Conservation (phyloP, 92 coral and sea anemone genomes). For the Bergia puertoricense region DNA sequence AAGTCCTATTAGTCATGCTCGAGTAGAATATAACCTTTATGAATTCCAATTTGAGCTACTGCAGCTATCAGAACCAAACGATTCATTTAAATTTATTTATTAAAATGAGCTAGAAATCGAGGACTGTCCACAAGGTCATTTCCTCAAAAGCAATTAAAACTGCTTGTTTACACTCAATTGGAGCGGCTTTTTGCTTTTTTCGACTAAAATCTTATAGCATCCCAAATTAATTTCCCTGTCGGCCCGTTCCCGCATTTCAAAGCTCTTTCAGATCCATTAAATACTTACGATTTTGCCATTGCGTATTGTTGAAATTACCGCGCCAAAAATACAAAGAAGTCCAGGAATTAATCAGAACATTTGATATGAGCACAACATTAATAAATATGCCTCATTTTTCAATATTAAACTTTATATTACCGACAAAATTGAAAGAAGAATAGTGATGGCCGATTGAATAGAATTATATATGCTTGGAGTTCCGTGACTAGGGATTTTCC, state of each 20-base stretch:
- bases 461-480: not conserved
- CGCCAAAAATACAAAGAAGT: conserved; percentile 25
- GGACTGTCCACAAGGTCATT: not conserved
- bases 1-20: not conserved
- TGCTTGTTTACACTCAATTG: conserved; percentile 32
- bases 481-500: conserved; percentile 30
- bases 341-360: not conserved
- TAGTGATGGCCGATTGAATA: not conserved
- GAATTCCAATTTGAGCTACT: conserved; percentile 2
- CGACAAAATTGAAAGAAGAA: conserved; percentile 5
- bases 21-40: not conserved
- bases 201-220: conserved; percentile 3
- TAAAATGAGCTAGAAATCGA: conserved; percentile 8
- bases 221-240: conserved; percentile 28
- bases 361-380: conserved; percentile 8
- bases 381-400: conserved; percentile 8
- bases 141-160: conserved; percentile 36
- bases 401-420: not conserved
- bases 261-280: conserved; percentile 25
- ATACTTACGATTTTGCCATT: not conserved
- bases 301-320: not conserved
- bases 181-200: conserved; percentile 36
- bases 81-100: conserved; percentile 15
- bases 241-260: conserved; percentile 27
- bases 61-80: not conserved